A percentile compares a stretch with the other conserved stretches of the same genome.
Evolutionary conservation across 2,113 vertebrate genomes (phyloP).

Genomic region (Lycaon pictus): DNA sequence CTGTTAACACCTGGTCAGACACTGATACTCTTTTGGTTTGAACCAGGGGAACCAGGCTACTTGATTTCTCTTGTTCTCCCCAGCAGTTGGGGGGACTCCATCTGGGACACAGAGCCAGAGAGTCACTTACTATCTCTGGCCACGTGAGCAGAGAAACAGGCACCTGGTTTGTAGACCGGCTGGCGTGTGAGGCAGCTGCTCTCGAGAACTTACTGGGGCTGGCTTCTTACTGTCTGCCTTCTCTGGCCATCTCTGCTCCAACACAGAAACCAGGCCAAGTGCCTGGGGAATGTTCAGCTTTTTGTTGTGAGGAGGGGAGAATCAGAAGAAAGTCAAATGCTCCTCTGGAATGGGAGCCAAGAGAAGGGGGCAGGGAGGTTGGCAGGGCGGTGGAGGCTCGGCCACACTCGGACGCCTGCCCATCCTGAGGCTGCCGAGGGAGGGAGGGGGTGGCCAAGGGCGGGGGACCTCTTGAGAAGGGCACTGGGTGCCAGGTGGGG

Average conservation of each 20-base stretch:
- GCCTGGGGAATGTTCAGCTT: slow-evolving; percentile 74
- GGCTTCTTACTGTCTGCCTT: slow-evolving; percentile 44
- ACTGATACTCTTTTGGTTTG: neutral
- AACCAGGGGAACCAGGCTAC: neutral
- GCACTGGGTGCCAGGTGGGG: slow-evolving; percentile 39
- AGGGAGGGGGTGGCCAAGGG: neutral
- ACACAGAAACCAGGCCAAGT: slow-evolving; percentile 72
- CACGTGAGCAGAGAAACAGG: neutral
- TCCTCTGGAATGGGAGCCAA: slow-evolving; percentile 44
- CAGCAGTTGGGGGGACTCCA: neutral
- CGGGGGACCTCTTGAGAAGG: neutral
- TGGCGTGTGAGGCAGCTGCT: neutral
- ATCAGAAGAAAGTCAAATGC: slow-evolving; percentile 82
- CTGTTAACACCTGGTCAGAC: neutral
- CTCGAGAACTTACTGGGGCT: neutral
- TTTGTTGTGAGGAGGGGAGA: slow-evolving; percentile 71
- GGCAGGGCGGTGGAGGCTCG: neutral
- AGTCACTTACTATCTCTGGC: neutral
- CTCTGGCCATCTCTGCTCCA: slow-evolving; percentile 7
- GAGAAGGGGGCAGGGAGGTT: slow-evolving; percentile 50
- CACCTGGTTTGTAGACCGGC: neutral
- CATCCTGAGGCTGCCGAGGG: neutral
- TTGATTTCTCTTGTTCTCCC: slow-evolving; percentile 1
- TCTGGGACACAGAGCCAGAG: neutral
- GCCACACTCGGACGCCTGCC: neutral